A percentile compares a stretch with the other conserved stretches of the same genome.
These are phyloP conservation scores for Ceratosolen solmsi DNA, from an alignment of 1,140 invertebrate genomes.

Conservation along the genomic window DNA sequence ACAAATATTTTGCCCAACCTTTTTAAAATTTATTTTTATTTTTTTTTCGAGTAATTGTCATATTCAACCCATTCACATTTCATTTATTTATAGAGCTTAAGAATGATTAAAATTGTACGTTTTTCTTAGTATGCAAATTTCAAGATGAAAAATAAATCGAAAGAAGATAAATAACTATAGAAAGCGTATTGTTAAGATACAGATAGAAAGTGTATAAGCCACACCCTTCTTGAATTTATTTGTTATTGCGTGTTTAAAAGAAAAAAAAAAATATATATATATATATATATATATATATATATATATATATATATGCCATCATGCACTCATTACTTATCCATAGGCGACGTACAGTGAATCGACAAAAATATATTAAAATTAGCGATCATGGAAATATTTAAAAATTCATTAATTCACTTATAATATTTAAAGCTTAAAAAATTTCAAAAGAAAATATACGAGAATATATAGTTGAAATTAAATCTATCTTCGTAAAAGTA, in stretches of 20 bases:
- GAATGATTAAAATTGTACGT: conserved; percentile 44
- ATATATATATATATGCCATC: too few relatives aligned
- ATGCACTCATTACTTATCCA: conserved; percentile 46
- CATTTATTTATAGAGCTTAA: conserved; percentile 36
- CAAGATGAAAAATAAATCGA: conserved; percentile 34
- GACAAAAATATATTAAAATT: conserved; percentile 26
- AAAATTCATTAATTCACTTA: conserved; percentile 37
- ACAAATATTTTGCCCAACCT: conserved; percentile 49
- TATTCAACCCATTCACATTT: conserved; percentile 37
- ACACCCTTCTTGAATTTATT: conserved; percentile 48
- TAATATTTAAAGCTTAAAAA: conserved; percentile 40
- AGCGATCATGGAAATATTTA: conserved; percentile 19
- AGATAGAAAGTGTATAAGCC: conserved; percentile 43
- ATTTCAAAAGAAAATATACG: conserved; percentile 31
- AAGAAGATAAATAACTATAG: conserved; percentile 42
- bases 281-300: too few relatives aligned
- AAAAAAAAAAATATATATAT: too few relatives aligned
- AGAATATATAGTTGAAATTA: conserved; percentile 30
- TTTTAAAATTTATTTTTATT: conserved; percentile 29
- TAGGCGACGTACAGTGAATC: conserved; percentile 35
- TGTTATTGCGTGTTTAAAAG: conserved; percentile 50
- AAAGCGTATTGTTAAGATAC: conserved; percentile 42
- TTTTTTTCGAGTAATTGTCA: conserved; percentile 34
- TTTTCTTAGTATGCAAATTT: conserved; percentile 43
- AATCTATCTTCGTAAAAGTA: conserved; percentile 44